Conservation (phyloP, 2,797 vertebrate genomes). For the Cichlasoma orientale region DNA sequence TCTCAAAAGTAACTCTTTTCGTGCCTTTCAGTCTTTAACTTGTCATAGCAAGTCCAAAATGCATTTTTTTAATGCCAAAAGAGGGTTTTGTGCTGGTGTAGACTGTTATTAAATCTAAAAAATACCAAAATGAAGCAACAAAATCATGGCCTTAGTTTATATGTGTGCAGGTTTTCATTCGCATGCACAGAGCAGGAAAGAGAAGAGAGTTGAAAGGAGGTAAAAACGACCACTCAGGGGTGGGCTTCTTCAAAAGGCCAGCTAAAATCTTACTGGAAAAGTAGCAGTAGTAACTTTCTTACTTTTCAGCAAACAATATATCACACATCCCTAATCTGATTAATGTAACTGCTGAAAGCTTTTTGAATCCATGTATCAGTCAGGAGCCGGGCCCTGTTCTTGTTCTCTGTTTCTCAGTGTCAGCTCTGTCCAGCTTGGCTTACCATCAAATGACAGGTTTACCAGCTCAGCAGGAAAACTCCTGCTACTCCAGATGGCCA, state of each 20-base stretch:
- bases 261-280: neutral
- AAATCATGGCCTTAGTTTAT: neutral
- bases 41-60: too few species aligned
- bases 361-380: neutral
- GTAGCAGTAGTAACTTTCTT: neutral
- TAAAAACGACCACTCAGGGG: neutral
- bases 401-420: neutral
- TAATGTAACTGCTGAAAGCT: too few species aligned
- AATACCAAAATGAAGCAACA: neutral
- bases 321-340: too few species aligned
- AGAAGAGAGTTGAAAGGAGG: neutral
- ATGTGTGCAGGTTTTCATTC: neutral
- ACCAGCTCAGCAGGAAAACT: constrained; percentile 29
- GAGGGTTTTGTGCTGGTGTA: neutral
- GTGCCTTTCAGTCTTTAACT: too few species aligned
- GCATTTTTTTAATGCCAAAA: too few species aligned
- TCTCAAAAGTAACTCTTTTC: too few species aligned
- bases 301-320: neutral
- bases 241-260: neutral
- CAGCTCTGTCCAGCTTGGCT: constrained; percentile 14
- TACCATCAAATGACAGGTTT: constrained; percentile 31
- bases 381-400: neutral
- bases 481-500: constrained; percentile 42
- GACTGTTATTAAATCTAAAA: neutral
- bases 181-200: neutral